Evolutionary conservation across 2,113 vertebrate species (phyloP), one percentile per base, ranked within the genome.

Genomic region (Chloropsis cyanopogon): DNA sequence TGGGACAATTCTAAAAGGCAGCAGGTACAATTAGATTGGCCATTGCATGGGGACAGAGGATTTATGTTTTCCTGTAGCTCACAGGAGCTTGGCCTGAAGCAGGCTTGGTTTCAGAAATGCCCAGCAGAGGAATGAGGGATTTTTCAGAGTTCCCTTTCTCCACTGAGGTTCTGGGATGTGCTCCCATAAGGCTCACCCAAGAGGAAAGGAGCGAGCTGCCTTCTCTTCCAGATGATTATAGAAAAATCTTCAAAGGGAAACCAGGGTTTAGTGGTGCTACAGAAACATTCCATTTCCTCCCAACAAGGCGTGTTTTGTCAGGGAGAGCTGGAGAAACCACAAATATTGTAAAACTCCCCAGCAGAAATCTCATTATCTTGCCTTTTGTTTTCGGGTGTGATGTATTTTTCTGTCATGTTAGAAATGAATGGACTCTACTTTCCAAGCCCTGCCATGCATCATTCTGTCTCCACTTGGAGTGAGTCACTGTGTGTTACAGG

Each of bases 321-420:
- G 70, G 25, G 56, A 61, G 68, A 84, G 68, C 65, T 76, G 72
- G 46, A 71, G 90, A 33, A 82, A 31, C 59, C 90, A 73, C 29
- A 22, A 88, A 33, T 8, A 25, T 59, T 77, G 91, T 79, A 23
- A 70, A 93, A 61, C 71, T 92, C 77, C 69, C 71, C 70, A 77
- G 84, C 15, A 89, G 90, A 89, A 96, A 97, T 96, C 93, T 97
- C 95, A 95, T 97, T 97, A 94, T 79, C 86, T 59, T 94, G 90
- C 88, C 90, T 96, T 93, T 96, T 92, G 90, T 95, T 94, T 96
- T 80, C 29, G 56, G 66, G 64, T 33, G 81, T 96, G 95, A 97
- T 97, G 54, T 92, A 96, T 97, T 97, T 93, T 96, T 95, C 97
- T 97, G 96, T 97, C 97, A 91, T 85, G 77, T 95, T 94, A 95